Base-by-base conservation (phyloP, 2,888 invertebrate species). In the Lumbricus terrestris region DNA sequence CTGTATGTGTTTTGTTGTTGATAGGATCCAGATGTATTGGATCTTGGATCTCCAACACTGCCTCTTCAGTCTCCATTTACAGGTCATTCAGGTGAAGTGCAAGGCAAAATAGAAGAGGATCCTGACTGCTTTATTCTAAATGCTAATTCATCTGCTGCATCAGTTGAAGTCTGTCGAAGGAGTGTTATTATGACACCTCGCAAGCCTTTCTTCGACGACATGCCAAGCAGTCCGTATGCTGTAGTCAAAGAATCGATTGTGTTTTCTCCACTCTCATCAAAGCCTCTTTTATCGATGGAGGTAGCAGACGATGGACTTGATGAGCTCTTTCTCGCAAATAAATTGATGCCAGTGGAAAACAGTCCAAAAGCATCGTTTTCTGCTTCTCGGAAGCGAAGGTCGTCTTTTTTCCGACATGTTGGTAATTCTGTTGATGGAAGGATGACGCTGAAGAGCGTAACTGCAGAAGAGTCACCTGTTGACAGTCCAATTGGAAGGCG, bases 241-340 rank as follows among this genome's bases (percentile, higher is more conserved):
- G 69, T 69, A 69, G 69, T 69, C 69, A 69, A 69, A 69, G 69
- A 69, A 69, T 69, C 69, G 29, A 29, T 69, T 29, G 69, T 69
- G 11, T 69, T 69, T 69, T 69, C 69, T 69, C 69, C 69, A n/a
- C 29, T 69, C 16, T 29, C n/a, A 69, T 69, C 69, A n/a, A 69
- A 69, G 69, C 69, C 69, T n/a, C 69, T 69, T 69, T 0, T 69
- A 69, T 69, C 69, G n/a, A 69, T 69, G 69, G 69, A 69, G n/a
- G 29, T 69, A 69, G 69, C 69, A 69, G 69, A 69, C 0, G 69
- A 69, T n/a, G 69, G 69, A n/a, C 69, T n/a, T 1, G 69, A 69
- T n/a, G 69, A 69, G n/a, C 69, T n/a, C 69, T 69, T 69, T n/a
- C 69, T 69, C n/a, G 69, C 69, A 69, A 69, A n/a, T 69, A 69